phyloP scores from a whole-genome alignment of 2,113 vertebrate genomes.

The Myotis yumanensis region DNA sequence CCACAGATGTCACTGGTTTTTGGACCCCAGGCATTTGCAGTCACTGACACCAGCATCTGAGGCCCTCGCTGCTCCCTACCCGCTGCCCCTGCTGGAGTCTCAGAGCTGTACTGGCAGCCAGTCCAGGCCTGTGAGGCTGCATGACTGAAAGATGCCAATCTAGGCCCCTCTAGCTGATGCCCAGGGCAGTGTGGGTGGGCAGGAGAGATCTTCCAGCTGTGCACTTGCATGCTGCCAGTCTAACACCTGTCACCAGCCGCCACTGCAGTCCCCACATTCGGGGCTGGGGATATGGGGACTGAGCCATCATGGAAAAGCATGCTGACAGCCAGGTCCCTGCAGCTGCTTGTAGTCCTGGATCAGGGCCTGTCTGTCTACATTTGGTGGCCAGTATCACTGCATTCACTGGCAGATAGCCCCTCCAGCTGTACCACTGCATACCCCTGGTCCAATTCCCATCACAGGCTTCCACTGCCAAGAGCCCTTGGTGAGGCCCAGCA shows the following conservation, averaged over 20 bases:
- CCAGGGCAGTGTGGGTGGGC: background rate
- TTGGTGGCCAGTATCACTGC: no score
- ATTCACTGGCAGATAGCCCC: no score
- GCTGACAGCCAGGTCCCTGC: background rate
- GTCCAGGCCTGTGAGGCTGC: background rate
- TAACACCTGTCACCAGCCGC: no score
- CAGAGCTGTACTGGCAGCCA: background rate
- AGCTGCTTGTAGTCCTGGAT: background rate
- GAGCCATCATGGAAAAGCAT: no score
- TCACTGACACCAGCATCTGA: background rate
- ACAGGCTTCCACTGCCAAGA: no score
- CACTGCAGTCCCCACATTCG: background rate
- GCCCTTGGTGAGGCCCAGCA: no score
- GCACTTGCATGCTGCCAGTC: no score
- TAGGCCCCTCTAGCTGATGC: background rate
- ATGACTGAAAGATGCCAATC: background rate
- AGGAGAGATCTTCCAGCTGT: no score
- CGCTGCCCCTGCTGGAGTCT: background rate
- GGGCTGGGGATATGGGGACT: background rate
- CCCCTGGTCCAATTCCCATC: no score
- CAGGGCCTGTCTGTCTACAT: no score
- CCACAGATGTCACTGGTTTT: background rate
- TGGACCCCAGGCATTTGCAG: background rate
- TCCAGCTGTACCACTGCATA: no score
- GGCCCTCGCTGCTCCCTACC: background rate